Conservation (phyloP, 2,113 vertebrate genomes). For the Rhinichthys klamathensis region DNA sequence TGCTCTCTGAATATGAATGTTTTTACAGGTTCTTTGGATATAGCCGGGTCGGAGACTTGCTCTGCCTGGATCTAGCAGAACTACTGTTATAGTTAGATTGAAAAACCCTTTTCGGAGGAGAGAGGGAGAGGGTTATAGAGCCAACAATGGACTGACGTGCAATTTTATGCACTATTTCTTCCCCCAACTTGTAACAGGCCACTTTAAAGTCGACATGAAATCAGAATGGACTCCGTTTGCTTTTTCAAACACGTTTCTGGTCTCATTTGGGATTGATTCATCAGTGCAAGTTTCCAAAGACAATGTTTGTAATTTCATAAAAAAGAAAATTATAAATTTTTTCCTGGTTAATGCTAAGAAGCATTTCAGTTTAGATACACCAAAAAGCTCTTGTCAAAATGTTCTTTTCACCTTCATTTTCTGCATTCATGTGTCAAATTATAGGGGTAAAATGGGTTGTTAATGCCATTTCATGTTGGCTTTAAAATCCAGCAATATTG, state of each 20-base stretch:
- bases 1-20: conserved; percentile 76
- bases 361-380: background rate
- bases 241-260: too few species aligned
- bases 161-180: conserved; percentile 61
- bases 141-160: conserved; percentile 78
- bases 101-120: conserved; percentile 40
- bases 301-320: background rate
- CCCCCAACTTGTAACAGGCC: background rate
- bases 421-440: background rate
- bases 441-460: background rate
- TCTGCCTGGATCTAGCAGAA: conserved; percentile 70
- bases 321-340: background rate
- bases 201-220: conserved; percentile 23
- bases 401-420: background rate
- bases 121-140: conserved; percentile 67
- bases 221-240: background rate
- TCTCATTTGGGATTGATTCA: background rate
- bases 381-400: background rate
- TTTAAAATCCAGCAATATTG: background rate
- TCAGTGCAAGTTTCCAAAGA: background rate
- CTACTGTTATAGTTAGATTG: conserved; percentile 76
- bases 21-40: conserved; percentile 61
- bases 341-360: background rate
- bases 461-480: background rate
- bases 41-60: conserved; percentile 53